Base-by-base conservation (phyloP, 2,113 vertebrate species). In the Falcunculus frontatus region DNA sequence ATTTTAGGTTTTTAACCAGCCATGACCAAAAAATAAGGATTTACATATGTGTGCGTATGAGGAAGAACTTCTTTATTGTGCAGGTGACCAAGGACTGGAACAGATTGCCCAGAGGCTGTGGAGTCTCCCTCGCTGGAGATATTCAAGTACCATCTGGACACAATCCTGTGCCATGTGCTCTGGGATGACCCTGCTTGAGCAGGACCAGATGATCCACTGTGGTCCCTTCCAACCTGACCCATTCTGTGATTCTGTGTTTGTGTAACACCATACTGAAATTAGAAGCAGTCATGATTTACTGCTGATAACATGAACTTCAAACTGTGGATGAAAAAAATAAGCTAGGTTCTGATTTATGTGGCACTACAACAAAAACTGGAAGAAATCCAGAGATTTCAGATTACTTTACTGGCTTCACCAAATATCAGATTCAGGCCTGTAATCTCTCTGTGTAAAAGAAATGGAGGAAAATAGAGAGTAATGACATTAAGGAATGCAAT, bases 401-500 rank as follows among this genome's bases (percentile, higher is more conserved):
- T 94, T 87, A 90, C 72, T 90, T 87, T 60, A 67, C 89, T 53
- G 49, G 55, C 56, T 94, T 94, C 90, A 84, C 83, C 56, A 84
- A 94, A 93, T 91, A 97, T 90, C 80, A 95, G 68, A 84, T 92
- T 89, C 60, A 94, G 80, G 60, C 50, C 80, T 84, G 56, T 55
- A 86, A 86, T 90, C 68, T 89, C 77, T 81, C 69, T 2, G 35
- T 70, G 30, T 92, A 91, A 95, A 95, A 96, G 30, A 89, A 96
- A 95, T 76, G 57, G 47, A 65, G 52, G 30, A 75, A 93, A 94
- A 94, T 46, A 92, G 37, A 81, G 62, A 92, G 76, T 94, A 96
- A 97, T 89, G 57, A 78, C 83, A 94, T 97, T 96, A 96, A 93
- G 89, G 57, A 86, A 92, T 89, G 46, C 88, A 96, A 96, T 97